A percentile compares a stretch with the other conserved stretches of the same genome.
phyloP scores from a whole-genome alignment of 2,113 vertebrate species.

The Upupa epops region DNA sequence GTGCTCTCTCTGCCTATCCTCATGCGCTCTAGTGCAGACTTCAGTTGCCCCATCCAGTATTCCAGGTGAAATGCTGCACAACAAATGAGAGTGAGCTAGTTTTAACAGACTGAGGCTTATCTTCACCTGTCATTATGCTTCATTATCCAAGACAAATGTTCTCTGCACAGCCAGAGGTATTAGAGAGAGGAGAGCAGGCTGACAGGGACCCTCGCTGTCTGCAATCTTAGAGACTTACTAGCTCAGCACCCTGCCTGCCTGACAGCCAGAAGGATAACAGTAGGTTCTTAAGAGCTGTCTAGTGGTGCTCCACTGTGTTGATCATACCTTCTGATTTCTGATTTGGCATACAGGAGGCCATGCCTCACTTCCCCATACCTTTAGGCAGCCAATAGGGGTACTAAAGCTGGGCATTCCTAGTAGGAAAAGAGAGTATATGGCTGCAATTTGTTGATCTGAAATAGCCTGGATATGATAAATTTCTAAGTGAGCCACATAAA shows the following conservation, averaged over 20 bases:
- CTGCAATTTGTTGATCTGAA: not conserved
- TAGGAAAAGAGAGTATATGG: not conserved
- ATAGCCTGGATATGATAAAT: not conserved
- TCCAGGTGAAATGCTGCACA: not conserved
- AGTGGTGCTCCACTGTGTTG: not conserved
- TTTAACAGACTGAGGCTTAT: not conserved
- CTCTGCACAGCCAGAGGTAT: rapidly evolving
- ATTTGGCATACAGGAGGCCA: not conserved
- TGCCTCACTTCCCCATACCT: not conserved
- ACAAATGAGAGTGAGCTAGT: not conserved
- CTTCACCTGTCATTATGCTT: not conserved
- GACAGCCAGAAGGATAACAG: not conserved
- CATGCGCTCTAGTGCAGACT: not conserved
- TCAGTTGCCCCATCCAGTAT: not conserved
- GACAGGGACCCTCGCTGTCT: not conserved
- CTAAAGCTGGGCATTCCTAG: not conserved
- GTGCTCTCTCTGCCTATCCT: not conserved
- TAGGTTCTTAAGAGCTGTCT: not conserved
- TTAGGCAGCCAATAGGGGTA: not conserved
- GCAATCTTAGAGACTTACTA: rapidly evolving
- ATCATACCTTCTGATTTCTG: not conserved
- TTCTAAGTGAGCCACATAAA: not conserved
- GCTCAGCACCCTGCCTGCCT: not conserved
- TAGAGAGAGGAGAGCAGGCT: not conserved
- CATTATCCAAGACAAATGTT: not conserved